Percentiles rank a stretch among this genome's conserved stretches.
phyloP scores from a whole-genome alignment of 2,888 invertebrate genomes.

The Cotesia congregata region DNA sequence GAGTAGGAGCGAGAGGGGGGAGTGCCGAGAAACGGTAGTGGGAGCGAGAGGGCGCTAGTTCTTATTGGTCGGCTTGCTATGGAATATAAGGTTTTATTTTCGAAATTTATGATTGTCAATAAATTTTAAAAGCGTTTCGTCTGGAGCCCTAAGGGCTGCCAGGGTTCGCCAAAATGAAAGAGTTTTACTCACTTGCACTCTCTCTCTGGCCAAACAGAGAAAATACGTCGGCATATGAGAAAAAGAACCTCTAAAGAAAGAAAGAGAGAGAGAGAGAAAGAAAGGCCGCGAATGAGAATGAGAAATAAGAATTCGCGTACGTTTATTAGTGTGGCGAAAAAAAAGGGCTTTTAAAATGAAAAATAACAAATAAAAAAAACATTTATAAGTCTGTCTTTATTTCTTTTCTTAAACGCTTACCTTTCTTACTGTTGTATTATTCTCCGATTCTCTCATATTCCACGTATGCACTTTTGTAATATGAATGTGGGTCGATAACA shows the following conservation, averaged over 20 bases:
- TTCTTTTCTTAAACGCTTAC: neutral
- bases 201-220: constrained; percentile 6
- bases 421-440: neutral
- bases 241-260: constrained; percentile 7
- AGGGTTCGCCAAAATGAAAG: constrained; percentile 66
- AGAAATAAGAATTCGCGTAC: constrained; percentile 1
- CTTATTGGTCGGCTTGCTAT: constrained; percentile 37
- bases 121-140: constrained; percentile 71
- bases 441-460: neutral
- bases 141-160: constrained; percentile 70
- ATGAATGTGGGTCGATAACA: neutral
- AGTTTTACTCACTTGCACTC: constrained; percentile 43
- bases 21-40: constrained; percentile 37
- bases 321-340: neutral
- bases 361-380: neutral
- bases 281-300: neutral
- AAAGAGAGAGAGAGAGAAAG: neutral
- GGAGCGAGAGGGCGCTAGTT: constrained; percentile 40
- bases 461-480: constrained; percentile 1
- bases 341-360: neutral
- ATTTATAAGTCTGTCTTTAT: neutral
- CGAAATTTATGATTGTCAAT: constrained; percentile 71
- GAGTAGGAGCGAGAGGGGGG: constrained; percentile 14
- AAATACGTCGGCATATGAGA: constrained; percentile 13
- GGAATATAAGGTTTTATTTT: constrained; percentile 71